These are phyloP conservation scores for Limnothrissa miodon DNA, from an alignment of 2,113 vertebrate species.

Conservation along the genomic window DNA sequence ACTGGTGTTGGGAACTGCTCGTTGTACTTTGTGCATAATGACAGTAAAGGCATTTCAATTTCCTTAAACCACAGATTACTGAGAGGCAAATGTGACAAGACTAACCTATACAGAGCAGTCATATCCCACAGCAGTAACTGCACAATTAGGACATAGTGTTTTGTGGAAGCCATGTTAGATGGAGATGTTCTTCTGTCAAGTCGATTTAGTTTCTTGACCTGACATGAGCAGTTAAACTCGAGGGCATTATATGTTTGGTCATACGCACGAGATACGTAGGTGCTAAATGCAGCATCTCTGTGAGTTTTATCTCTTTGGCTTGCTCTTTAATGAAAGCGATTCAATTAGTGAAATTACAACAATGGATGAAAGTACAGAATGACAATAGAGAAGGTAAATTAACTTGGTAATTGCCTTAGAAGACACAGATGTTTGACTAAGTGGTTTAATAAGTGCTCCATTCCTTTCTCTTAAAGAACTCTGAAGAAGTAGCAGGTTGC, in stretches of 20 bases:
- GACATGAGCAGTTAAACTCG: not conserved
- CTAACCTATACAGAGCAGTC: not conserved
- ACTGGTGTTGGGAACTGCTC: too few species aligned
- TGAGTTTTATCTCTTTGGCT: not conserved
- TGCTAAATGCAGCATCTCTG: not conserved
- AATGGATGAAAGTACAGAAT: not conserved
- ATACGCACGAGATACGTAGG: not conserved
- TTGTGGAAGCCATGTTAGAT: not conserved
- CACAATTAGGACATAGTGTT: not conserved
- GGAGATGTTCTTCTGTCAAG: not conserved
- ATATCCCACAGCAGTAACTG: too few species aligned
- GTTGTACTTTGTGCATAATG: too few species aligned
- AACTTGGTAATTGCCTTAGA: not conserved
- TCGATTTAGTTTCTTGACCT: not conserved
- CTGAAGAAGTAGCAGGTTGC: not conserved
- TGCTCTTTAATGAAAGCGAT: not conserved
- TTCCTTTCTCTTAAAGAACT: too few species aligned
- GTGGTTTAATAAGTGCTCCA: not conserved
- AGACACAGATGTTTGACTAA: not conserved
- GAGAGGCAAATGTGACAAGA: not conserved
- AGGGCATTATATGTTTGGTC: not conserved
- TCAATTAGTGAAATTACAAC: not conserved
- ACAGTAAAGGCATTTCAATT: too few species aligned
- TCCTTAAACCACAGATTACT: not conserved
- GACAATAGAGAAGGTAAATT: not conserved